Conservation (phyloP, 1,140 invertebrate species). For the Euwallacea fornicatus region DNA sequence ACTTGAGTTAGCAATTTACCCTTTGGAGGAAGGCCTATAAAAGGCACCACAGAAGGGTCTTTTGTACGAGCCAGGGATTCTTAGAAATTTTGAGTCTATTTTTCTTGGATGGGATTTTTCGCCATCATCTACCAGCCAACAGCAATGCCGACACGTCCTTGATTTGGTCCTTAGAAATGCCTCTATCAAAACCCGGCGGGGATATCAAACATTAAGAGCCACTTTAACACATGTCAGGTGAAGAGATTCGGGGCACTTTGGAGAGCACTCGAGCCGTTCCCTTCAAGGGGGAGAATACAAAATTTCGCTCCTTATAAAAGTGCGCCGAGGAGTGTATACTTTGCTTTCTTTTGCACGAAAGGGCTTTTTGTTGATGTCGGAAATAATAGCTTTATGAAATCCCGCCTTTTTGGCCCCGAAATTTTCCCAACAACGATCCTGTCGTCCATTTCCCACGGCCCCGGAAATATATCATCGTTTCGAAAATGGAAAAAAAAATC, state of each 20-base stretch:
- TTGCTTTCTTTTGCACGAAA: conserved; percentile 11
- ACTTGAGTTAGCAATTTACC: no score
- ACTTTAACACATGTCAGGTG: conserved; percentile 36
- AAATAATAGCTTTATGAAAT: conserved; percentile 23
- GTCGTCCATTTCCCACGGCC: no score
- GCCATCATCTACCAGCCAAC: not conserved
- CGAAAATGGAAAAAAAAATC: not conserved
- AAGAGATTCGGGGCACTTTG: conserved; percentile 31
- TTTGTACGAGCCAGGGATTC: no score
- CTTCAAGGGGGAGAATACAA: conserved; percentile 20
- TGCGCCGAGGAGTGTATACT: conserved; percentile 12
- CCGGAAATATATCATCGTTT: not conserved
- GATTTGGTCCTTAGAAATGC: conserved; percentile 30
- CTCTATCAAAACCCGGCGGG: conserved; percentile 29
- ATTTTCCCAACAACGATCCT: not conserved
- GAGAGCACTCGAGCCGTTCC: conserved; percentile 19
- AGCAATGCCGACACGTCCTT: conserved; percentile 15
- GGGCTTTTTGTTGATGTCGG: conserved; percentile 17
- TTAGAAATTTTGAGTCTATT: conserved; percentile 10
- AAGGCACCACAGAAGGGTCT: no score
- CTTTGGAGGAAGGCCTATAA: no score
- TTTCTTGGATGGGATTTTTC: conserved; percentile 18
- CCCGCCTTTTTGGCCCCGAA: not conserved
- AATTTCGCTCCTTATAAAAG: conserved; percentile 20
- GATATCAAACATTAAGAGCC: conserved; percentile 36